Evolutionary conservation across 2,113 vertebrate species (phyloP), one percentile per base, ranked within the genome.

Genomic region (Gambusia affinis): DNA sequence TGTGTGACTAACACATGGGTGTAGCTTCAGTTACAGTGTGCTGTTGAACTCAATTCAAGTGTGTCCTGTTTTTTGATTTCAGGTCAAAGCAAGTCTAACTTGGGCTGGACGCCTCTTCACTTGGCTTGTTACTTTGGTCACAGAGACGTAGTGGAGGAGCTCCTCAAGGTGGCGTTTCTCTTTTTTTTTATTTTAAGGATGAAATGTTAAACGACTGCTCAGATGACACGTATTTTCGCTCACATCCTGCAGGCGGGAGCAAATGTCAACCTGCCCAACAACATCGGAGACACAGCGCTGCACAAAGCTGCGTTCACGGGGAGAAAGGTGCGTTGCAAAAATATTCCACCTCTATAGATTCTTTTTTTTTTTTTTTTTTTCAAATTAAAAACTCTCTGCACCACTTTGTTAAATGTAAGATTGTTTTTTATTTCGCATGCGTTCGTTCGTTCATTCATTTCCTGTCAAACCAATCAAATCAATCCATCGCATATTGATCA

Each of bases 121-220:
- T 94, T 99, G 85, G 96, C 97, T 27, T 98, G 96, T 89, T 99
- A 99, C 89, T 99, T 99, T 78, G 98, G 98, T 86, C 98, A 99
- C 85, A 94, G 72, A 82, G 87, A 91, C 77, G 97, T 99, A 29
- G 98, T 97, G 51, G 95, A 97, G 77, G 96, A 96, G 85, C 89
- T 99, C 78, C 92, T 99, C 60, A 96, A 97, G 96, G 97, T 99
- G 90, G 1, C 8, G 27, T 68, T 57, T 29, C 29, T 22, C 19
- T 67, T 60, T 83, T 12, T 11, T n/a, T 67, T 64, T 82, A 8
- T 51, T 28, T 5, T 29, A 51, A 60, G 29, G 3, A 69, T 33
- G n/a, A 22, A n/a, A 65, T 71, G 33, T 51, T 31, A 24, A 64
- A 29, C 24, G 11, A 27, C 10, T 60, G 22, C 4, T 30, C 19